A percentile compares a stretch with the other conserved stretches of the same genome.
Evolutionary conservation across 2,797 vertebrate genomes (phyloP).

Genomic region (Acrossocheilus fasciatus): DNA sequence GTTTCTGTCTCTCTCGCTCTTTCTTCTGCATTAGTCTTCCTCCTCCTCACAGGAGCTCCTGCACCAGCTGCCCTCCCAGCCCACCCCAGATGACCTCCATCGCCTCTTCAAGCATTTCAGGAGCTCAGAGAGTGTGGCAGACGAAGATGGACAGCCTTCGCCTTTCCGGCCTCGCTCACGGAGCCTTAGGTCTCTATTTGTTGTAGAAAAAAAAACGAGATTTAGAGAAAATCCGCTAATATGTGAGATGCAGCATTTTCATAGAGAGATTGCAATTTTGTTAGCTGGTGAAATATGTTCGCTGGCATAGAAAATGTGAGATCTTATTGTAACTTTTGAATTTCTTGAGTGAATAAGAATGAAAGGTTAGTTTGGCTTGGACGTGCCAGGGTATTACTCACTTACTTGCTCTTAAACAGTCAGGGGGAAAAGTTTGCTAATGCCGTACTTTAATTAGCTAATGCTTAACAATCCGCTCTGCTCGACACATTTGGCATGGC

Average conservation of each 20-base stretch:
- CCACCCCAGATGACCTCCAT: slow-evolving; percentile 94
- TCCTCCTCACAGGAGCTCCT: slow-evolving; percentile 97
- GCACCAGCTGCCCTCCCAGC: slow-evolving; percentile 98
- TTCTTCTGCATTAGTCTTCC: slow-evolving; percentile 65
- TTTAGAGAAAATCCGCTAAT: neutral
- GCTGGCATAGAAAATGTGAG: neutral
- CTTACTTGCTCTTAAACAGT: neutral
- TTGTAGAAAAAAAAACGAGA: neutral
- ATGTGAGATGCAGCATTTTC: neutral
- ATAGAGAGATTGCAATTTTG: neutral
- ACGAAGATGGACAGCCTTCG: slow-evolving; percentile 88
- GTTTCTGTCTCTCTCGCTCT: neutral
- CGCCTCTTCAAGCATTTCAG: slow-evolving; percentile 98
- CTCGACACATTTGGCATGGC: neutral
- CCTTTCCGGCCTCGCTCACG: slow-evolving; percentile 88
- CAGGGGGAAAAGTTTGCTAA: neutral
- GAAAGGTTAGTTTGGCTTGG: slow-evolving; percentile 11
- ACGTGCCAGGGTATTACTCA: neutral
- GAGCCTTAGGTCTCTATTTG: slow-evolving; percentile 88
- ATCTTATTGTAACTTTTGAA: neutral
- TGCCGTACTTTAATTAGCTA: neutral
- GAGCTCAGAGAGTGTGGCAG: slow-evolving; percentile 91
- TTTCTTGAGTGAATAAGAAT: neutral
- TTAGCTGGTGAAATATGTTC: neutral
- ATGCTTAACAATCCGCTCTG: neutral